Conservation (phyloP, 1,140 invertebrate species). For the Lutraria rhynchaena region DNA sequence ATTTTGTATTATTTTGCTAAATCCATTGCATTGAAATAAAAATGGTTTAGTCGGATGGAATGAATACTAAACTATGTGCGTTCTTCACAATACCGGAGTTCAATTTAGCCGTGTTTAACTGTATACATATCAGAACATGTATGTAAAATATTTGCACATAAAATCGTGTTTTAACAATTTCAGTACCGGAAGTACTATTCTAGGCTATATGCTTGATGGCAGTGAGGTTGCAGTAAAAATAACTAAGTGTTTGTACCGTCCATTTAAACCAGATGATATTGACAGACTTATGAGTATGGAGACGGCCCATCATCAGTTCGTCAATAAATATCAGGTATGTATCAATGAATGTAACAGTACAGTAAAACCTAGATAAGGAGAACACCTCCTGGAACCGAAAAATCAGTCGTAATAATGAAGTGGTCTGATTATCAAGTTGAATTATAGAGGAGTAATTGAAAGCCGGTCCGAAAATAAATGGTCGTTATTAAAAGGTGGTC, state of each 20-base stretch:
- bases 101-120: too few relatives aligned
- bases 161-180: not conserved
- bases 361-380: too few relatives aligned
- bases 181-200: constrained; percentile 57
- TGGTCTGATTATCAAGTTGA: too few relatives aligned
- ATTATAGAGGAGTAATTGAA: too few relatives aligned
- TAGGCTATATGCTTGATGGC: constrained; percentile 68
- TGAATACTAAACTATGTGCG: too few relatives aligned
- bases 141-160: not conserved
- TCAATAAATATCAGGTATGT: constrained; percentile 68
- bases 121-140: too few relatives aligned
- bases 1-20: not conserved
- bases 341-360: not conserved
- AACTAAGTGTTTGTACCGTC: constrained; percentile 46
- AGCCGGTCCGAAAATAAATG: too few relatives aligned
- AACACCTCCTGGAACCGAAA: too few relatives aligned
- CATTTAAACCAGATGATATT: constrained; percentile 41
- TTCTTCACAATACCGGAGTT: too few relatives aligned
- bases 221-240: constrained; percentile 68
- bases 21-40: not conserved
- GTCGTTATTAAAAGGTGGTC: too few relatives aligned
- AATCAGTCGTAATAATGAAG: too few relatives aligned
- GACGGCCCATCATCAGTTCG: constrained; percentile 61
- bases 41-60: not conserved
- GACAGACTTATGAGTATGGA: constrained; percentile 58